These are phyloP conservation scores for Vicugna pacos DNA, from an alignment of 2,113 vertebrate species.

Conservation along the genomic window DNA sequence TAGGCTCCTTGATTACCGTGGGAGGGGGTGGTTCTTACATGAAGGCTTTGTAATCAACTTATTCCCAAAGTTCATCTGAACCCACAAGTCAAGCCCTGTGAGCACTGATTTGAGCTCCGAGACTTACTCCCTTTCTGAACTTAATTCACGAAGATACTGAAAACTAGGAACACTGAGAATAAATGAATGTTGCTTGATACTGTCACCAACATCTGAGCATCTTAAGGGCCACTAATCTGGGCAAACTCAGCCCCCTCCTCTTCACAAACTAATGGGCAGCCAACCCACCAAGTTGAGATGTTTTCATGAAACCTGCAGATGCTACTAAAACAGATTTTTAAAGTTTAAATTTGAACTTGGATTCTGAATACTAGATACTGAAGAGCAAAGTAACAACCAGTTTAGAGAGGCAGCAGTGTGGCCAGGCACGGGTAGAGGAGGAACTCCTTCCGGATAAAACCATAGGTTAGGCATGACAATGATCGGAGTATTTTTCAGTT, in stretches of 20 bases:
- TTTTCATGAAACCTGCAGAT: neutral
- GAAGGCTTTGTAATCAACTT: conserved; percentile 3
- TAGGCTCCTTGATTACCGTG: neutral
- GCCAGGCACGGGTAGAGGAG: neutral
- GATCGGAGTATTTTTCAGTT: neutral
- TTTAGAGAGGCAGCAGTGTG: neutral
- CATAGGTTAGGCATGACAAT: no score
- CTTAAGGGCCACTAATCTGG: neutral
- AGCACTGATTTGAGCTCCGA: neutral
- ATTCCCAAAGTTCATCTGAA: neutral
- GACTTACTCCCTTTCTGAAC: neutral
- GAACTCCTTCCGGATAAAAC: neutral
- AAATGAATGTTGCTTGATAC: neutral
- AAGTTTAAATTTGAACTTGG: neutral
- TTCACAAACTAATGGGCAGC: neutral
- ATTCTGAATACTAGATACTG: neutral
- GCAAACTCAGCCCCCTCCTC: neutral
- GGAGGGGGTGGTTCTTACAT: neutral
- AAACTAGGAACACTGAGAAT: neutral
- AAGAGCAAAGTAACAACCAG: neutral
- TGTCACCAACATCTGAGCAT: neutral
- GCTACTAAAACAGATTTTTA: neutral
- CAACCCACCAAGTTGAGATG: neutral
- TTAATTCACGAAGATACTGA: neutral
- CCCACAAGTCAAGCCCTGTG: neutral